Evolutionary conservation across 1,140 invertebrate genomes (phyloP).

Genomic region (Condylostylus longicornis): DNA sequence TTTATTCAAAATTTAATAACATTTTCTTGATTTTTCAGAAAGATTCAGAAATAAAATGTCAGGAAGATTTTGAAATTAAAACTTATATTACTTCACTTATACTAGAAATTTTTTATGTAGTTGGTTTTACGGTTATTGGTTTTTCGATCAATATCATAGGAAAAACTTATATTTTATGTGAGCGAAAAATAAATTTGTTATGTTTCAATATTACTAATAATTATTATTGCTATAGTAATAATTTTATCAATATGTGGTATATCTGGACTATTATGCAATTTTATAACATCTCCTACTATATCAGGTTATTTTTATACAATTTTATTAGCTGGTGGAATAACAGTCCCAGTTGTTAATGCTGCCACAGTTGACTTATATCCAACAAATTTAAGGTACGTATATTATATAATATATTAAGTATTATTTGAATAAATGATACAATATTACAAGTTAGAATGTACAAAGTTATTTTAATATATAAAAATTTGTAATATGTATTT

Average conservation of each 20-base stretch:
- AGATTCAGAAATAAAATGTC: too few relatives aligned
- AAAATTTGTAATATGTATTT: too few relatives aligned
- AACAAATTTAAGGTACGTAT: constrained; percentile 17
- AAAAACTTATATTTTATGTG: constrained; percentile 9
- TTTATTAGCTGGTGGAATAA: constrained; percentile 14
- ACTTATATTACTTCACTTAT: constrained; percentile 11
- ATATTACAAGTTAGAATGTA: too few relatives aligned
- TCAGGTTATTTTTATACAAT: constrained; percentile 11
- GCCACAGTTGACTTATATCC: constrained; percentile 23
- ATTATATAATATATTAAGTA: too few relatives aligned
- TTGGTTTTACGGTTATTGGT: constrained; percentile 10
- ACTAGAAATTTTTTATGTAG: constrained; percentile 11
- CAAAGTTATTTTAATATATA: too few relatives aligned
- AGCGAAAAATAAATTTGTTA: constrained; percentile 3
- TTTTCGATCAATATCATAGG: constrained; percentile 9
- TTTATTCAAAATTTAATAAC: too few relatives aligned
- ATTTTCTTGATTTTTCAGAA: too few relatives aligned
- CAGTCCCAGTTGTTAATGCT: constrained; percentile 17
- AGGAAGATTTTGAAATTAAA: constrained; percentile 8
- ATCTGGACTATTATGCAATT: constrained; percentile 8
- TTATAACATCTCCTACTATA: constrained; percentile 6
- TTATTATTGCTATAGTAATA: constrained; percentile 6
- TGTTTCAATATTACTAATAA: neutral
- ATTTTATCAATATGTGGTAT: constrained; percentile 6
- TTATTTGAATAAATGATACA: too few relatives aligned